Base-by-base conservation (phyloP, 2,113 vertebrate species). In the Ariopsis seemanni region DNA sequence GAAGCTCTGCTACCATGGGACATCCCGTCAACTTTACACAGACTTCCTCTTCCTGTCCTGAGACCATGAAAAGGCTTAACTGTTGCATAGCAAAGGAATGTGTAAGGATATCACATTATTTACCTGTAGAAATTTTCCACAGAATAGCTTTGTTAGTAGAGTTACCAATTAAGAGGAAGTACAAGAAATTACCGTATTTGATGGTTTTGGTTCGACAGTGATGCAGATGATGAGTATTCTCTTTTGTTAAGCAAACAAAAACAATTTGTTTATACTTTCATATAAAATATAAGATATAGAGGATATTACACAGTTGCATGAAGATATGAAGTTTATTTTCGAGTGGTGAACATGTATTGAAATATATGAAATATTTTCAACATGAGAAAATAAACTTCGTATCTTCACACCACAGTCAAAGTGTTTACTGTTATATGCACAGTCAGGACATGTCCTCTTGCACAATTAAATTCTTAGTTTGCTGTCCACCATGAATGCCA, bases 21-120 rank as follows among this genome's bases (percentile, higher is more conserved):
- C 20, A 63, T 79, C 30, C 72, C 8, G 86, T 67, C 11, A 82
- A 88, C 6, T 55, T 42, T 62, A 48, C 72, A 86, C 71, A 82
- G 20, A 89, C 89, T 93, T 92, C 92, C 89, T 90, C 85, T 92
- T 92, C 86, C 83, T 72, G 50, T 88, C 89, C 87, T 75, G 60
- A 22, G 17, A 87, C 85, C 75, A 75, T 75, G 20, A 75, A 75
- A 42, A 74, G 74, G 20, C 50, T 48, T 12, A 50, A 12, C 11
- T 84, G 25, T 34, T 69, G 71, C 12, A 71, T 63, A 42, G 75
- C 15, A 17, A 82, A 57, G 8, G 1, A 48, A 4, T 20, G 30
- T 4, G 10, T 34, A 50, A 65, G 27, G 17, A 63, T 82, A 85
- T 30, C 7, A 10, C 1, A 34, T 11, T 63, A 63, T 27, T 50